Evolutionary conservation across 1,140 invertebrate genomes (phyloP), one percentile per base, ranked within the genome.

Genomic region (Ctenoplectra terminalis): DNA sequence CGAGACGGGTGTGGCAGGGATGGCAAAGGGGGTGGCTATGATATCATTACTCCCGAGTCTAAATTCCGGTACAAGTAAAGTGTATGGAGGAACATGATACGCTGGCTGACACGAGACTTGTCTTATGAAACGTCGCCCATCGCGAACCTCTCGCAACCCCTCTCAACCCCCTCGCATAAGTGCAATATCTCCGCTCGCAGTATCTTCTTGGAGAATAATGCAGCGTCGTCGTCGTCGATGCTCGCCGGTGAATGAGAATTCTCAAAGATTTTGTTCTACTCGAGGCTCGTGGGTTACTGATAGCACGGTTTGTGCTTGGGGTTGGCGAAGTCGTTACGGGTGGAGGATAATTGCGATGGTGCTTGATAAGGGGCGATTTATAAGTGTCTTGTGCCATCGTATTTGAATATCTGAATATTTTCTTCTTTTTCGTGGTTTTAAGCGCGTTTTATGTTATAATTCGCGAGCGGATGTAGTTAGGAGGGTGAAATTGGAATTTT

Each of bases 21-120:
- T 8, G 2, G n/a, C 2, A n/a, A n/a, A n/a, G n/a, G n/a, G 50
- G 34, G n/a, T 66, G 66, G 54, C 20, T 15, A 17, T 61, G 71
- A 74, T 74, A 74, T 74, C 71, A 61, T 74, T 74, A 74, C 56
- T 43, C 37, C 7, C 20, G 37, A 46, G 70, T 46, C 56, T 61
- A 73, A 73, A 73, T 61, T 61, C 71, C 40, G 26, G n/a, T 29
- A 60, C 26, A 31, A 37, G 26, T 29, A 43, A 40, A 43, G 71
- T 23, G 54, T 73, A 37, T 17, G 26, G n/a, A 46, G 37, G 56
- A 73, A 46, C 56, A 43, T 74, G 71, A 74, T 74, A 60, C 71
- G 29, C 17, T 9, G 37, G 56, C 54, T 73, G 71, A 74, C 71
- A 48, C 56, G 71, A 43, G 31, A 6, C 71, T 61, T 61, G 71